Evolutionary conservation across 2,888 invertebrate species (phyloP), one percentile per base, ranked within the genome.

Genomic region (Tinea trinotella): DNA sequence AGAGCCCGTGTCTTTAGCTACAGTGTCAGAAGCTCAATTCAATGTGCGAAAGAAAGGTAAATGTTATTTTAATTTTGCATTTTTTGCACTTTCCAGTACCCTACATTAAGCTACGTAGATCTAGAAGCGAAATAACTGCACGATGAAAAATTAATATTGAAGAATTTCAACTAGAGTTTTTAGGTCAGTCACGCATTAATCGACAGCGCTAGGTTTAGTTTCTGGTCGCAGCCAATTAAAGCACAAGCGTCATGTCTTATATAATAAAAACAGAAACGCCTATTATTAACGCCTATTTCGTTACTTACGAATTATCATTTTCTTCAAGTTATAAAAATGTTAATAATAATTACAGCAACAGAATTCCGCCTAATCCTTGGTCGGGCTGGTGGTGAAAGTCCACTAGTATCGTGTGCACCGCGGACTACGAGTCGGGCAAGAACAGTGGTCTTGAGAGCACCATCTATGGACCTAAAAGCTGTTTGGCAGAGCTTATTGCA

Each of bases 401-500:
- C 93, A 0, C 88, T 92, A 0, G 92, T 91, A 0, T 92, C 92
- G 46, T 93, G 93, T 69, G 90, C 92, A 0, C 92, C 92, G 0
- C 90, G 92, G 0, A 89, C 89, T 20, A 91, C 91, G 48, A 88
- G 90, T 0, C 85, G 91, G 53, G 88, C 91, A 62, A 88, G 92
- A 62, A 91, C 93, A 15, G 79, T 95, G 10, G 89, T 93, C 1
- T 75, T 96, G 10, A 85, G 95, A 53, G 94, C 95, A 1, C 95
- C 95, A 0, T 94, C 92, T 1, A 88, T 92, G 56, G 95, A 95
- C 71, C 77, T 95, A 35, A 96, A 96, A 71, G 95, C 95, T 34
- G 94, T 95, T 6, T 96, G 95, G 95, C 95, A 95, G 78, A 95
- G 94, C 75, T 87, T 95, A 55, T 87, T 96, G 18, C 94, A 95